These are phyloP conservation scores for Naja naja DNA, from an alignment of 2,113 vertebrate genomes.

Conservation along the genomic window DNA sequence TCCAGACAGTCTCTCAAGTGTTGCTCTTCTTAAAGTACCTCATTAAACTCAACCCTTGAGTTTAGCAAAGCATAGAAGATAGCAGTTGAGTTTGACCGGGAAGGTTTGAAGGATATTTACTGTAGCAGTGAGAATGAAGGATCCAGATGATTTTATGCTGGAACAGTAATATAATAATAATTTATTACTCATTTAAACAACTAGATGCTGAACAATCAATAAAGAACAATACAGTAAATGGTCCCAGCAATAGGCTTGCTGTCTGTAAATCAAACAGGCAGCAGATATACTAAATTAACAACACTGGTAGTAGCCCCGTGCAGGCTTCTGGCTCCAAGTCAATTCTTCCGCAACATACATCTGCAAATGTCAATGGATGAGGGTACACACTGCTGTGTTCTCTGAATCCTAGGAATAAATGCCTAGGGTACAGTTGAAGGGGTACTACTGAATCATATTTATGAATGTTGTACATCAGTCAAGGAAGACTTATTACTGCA, in stretches of 20 bases:
- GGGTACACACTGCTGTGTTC: neutral
- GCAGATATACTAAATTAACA: slow-evolving; percentile 5
- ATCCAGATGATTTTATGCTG: neutral
- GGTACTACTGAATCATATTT: neutral
- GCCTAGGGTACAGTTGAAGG: neutral
- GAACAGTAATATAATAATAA: slow-evolving; percentile 4
- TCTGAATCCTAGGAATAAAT: neutral
- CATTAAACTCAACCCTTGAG: neutral
- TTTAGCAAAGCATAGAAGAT: neutral
- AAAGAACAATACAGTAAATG: slow-evolving; percentile 4
- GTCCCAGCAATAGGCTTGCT: neutral
- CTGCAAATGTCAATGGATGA: neutral
- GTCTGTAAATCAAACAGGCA: slow-evolving; percentile 11
- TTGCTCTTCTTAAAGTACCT: neutral
- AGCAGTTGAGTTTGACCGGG: neutral
- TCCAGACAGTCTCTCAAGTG: neutral
- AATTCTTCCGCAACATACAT: neutral
- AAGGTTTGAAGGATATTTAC: neutral
- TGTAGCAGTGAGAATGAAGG: neutral
- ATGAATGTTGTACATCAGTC: neutral
- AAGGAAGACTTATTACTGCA: neutral
- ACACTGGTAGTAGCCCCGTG: neutral
- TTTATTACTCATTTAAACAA: slow-evolving; percentile 3
- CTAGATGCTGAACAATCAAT: slow-evolving; percentile 1
- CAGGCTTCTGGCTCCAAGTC: neutral